phyloP scores from a whole-genome alignment of 2,113 vertebrate species.

The Setophaga kirtlandii region DNA sequence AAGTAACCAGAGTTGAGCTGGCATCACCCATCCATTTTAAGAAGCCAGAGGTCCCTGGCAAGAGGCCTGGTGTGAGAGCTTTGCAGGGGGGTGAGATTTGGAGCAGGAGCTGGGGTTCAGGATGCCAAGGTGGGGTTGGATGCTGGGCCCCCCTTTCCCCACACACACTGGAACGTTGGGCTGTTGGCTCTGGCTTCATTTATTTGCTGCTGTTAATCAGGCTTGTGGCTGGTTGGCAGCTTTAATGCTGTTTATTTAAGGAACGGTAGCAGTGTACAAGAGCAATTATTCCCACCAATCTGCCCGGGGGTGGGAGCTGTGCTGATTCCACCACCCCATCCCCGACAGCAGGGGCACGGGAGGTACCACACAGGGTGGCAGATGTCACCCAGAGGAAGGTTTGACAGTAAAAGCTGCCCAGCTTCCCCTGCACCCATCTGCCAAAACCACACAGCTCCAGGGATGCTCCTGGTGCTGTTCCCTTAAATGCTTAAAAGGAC shows the following conservation, averaged over 20 bases:
- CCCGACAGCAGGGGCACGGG: fast-evolving
- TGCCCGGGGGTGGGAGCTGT: neutral
- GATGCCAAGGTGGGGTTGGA: neutral
- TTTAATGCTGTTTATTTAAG: slow-evolving; percentile 32
- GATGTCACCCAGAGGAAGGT: neutral
- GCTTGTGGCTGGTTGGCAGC: neutral
- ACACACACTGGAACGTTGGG: neutral
- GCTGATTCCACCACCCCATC: neutral
- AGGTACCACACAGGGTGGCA: neutral
- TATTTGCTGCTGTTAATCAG: slow-evolving; percentile 13
- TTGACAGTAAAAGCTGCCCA: neutral
- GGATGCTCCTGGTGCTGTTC: neutral
- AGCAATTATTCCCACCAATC: slow-evolving; percentile 14
- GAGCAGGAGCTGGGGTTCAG: neutral
- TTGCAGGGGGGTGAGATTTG: neutral
- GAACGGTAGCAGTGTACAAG: neutral
- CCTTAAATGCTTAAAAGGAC: slow-evolving; percentile 40
- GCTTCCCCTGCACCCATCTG: neutral
- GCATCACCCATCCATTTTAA: neutral
- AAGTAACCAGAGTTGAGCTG: neutral
- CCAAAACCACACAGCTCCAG: neutral
- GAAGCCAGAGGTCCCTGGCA: neutral
- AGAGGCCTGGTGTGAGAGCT: neutral
- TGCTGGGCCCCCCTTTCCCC: too few relatives aligned
- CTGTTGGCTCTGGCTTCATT: neutral